Conservation (phyloP, 2,797 vertebrate species). For the Spinus olivaceus region DNA sequence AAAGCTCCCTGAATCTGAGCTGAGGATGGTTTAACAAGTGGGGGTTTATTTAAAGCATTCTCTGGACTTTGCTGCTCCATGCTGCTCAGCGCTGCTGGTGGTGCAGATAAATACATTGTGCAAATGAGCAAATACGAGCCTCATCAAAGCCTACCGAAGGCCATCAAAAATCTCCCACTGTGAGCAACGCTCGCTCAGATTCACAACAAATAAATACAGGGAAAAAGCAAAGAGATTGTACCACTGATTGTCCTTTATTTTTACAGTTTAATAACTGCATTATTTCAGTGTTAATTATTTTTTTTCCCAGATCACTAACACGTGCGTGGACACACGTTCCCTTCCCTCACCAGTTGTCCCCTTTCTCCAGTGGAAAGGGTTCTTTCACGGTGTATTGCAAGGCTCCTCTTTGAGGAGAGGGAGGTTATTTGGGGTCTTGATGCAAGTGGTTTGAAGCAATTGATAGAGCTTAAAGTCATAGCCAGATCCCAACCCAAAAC, state of each 20-base stretch:
- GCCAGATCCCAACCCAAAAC: neutral
- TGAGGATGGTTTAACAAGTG: conserved; percentile 1
- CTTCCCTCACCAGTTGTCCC: fast-evolving
- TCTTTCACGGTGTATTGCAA: neutral
- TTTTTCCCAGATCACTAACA: neutral
- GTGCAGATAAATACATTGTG: conserved; percentile 31
- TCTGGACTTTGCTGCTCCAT: neutral
- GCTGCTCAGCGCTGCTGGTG: neutral
- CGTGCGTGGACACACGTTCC: fast-evolving
- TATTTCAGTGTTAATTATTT: neutral
- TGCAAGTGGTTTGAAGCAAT: neutral
- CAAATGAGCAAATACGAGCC: conserved; percentile 47
- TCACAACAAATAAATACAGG: conserved; percentile 35
- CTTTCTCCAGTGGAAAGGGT: neutral
- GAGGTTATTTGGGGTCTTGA: neutral
- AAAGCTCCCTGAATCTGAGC: neutral
- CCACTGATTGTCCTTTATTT: neutral
- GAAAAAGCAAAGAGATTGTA: neutral
- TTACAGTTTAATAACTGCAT: neutral
- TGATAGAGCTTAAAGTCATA: neutral
- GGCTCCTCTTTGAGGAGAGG: neutral
- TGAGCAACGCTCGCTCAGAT: neutral
- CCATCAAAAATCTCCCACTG: conserved; percentile 44
- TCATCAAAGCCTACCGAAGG: conserved; percentile 10
- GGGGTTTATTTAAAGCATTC: conserved; percentile 36